phyloP scores from a whole-genome alignment of 1,140 invertebrate genomes.

The Drosophila ananassae region DNA sequence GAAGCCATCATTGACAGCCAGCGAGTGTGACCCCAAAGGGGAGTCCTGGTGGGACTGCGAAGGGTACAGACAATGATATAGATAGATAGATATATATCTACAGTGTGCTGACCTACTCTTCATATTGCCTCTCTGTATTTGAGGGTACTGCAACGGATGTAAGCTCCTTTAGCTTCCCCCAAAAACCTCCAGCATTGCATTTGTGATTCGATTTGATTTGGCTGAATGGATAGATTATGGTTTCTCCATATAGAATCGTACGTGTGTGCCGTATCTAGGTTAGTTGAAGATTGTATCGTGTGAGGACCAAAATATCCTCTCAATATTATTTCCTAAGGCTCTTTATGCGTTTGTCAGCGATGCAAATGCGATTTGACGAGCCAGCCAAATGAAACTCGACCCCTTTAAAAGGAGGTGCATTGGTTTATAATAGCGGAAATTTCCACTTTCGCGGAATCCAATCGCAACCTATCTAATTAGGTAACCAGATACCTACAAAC shows the following conservation, averaged over 20 bases:
- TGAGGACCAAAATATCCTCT: not conserved
- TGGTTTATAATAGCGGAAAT: not conserved
- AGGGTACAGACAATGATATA: conserved; percentile 11
- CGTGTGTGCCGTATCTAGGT: conserved; percentile 26
- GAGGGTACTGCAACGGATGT: conserved; percentile 45
- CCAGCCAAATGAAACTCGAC: not conserved
- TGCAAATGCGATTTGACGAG: not conserved
- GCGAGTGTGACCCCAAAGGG: conserved; percentile 29
- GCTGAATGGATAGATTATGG: conserved; percentile 49
- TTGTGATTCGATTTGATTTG: conserved; percentile 58
- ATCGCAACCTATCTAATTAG: conserved; percentile 16
- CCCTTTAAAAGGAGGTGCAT: not conserved
- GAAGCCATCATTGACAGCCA: conserved; percentile 57
- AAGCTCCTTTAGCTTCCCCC: conserved; percentile 30
- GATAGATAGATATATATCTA: conserved; percentile 3
- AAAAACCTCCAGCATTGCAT: conserved; percentile 20
- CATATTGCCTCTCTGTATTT: conserved; percentile 9
- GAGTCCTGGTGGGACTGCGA: not conserved
- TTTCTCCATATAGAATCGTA: not conserved
- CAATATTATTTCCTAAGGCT: not conserved
- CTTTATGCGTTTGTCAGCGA: not conserved
- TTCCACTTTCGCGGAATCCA: not conserved
- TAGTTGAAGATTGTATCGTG: conserved; percentile 37
- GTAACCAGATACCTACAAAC: conserved; percentile 8
- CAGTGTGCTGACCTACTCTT: conserved; percentile 45